Evolutionary conservation across 2,888 invertebrate genomes (phyloP).

Genomic region (Epirrhoe alternata): DNA sequence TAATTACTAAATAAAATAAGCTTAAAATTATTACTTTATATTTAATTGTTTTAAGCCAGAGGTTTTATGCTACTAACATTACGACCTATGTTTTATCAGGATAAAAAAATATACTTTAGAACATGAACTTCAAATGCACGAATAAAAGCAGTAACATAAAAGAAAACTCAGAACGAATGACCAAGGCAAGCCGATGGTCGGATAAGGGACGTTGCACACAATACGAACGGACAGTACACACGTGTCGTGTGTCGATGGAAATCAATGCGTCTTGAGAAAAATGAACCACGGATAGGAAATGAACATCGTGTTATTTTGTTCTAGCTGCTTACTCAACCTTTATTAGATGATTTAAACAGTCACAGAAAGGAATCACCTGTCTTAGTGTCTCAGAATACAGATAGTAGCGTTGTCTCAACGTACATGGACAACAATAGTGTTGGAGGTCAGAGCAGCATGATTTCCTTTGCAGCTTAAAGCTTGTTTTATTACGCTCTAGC

Average conservation of each 20-base stretch:
- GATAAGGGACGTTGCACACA: slow-evolving; percentile 40
- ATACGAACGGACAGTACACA: slow-evolving; percentile 28
- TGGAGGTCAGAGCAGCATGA: too few species aligned
- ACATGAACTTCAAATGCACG: neutral
- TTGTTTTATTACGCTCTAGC: too few species aligned
- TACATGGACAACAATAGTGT: too few species aligned
- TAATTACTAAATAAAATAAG: too few species aligned
- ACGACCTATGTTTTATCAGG: too few species aligned
- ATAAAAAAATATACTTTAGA: neutral
- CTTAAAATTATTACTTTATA: too few species aligned
- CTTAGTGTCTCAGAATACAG: too few species aligned
- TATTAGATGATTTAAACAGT: neutral
- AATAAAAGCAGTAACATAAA: slow-evolving; percentile 20
- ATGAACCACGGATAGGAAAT: slow-evolving; percentile 1
- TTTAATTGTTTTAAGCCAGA: too few species aligned
- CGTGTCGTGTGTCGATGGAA: slow-evolving; percentile 21
- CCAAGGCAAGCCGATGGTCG: slow-evolving; percentile 32
- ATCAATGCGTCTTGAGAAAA: slow-evolving; percentile 15
- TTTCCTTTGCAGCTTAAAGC: too few species aligned
- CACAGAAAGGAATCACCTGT: too few species aligned
- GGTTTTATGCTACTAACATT: too few species aligned
- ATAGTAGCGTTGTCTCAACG: too few species aligned
- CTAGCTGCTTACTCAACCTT: neutral
- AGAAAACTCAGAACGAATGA: slow-evolving; percentile 33
- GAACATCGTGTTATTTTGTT: neutral